Conservation (phyloP, 2,797 vertebrate genomes). For the Sus cebifrons region DNA sequence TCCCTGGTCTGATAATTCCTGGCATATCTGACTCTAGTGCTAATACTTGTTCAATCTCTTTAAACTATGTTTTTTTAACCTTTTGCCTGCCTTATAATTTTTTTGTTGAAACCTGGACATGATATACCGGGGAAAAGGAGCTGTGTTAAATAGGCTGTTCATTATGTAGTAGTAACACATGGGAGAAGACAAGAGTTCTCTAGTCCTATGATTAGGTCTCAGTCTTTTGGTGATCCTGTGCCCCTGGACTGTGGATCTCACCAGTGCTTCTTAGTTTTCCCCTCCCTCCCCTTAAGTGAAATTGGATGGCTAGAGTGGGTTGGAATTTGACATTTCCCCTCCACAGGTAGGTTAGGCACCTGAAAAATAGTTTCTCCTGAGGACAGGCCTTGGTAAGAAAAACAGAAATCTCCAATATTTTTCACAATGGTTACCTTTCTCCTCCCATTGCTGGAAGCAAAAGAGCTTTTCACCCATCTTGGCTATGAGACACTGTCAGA, state of each 20-base stretch:
- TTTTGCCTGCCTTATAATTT: background rate
- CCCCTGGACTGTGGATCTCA: background rate
- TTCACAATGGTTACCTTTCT: background rate
- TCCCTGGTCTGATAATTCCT: background rate
- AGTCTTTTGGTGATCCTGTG: background rate
- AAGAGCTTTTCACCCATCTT: background rate
- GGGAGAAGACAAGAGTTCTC: background rate
- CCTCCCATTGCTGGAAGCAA: background rate
- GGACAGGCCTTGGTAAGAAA: background rate
- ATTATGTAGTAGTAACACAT: background rate
- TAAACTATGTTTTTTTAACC: background rate
- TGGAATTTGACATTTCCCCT: background rate
- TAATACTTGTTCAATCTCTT: background rate
- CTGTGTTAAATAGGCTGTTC: background rate
- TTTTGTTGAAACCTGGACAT: background rate
- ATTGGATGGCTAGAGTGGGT: background rate
- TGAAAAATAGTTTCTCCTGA: background rate
- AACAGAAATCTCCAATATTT: background rate
- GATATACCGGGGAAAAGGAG: background rate
- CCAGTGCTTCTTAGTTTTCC: background rate
- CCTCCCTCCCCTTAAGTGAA: background rate
- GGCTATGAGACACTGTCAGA: background rate
- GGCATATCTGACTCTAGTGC: conserved; percentile 7
- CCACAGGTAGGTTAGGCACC: background rate
- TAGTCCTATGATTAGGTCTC: background rate